Base-by-base conservation (phyloP, 2,888 invertebrate species). In the Glyphotaelius pellucidus region DNA sequence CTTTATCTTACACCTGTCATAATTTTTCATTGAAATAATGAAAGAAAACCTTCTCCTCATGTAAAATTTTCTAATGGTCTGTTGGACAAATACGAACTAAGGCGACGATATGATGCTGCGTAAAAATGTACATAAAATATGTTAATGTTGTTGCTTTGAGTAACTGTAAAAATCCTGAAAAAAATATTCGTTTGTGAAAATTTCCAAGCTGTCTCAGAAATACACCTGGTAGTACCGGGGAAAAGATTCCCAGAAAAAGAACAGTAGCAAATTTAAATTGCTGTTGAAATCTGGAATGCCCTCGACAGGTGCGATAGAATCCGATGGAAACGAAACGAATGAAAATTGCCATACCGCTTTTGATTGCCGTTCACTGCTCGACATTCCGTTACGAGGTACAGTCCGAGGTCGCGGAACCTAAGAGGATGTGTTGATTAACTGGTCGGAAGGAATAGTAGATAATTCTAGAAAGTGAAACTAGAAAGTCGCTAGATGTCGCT, bases 341-440 rank as follows among this genome's bases (percentile, higher is more conserved):
- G 88, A 67, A 88, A 88, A 67, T 88, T 32, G 67, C 88, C 52
- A 30, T 42, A 25, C 86, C 86, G 38, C 31, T 32, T 88, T 79
- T 88, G 88, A 88, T 88, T 88, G 88, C 67, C 67, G 67, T 67
- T 67, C 30, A 67, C 88, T 67, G 67, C 38, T 79, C 88, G 67
- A 31, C 88, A 88, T 52, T 88, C 79, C 88, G 67, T 11, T 67
- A n/a, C 25, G 67, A 67, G 67, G 25, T 67, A 67, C 15, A 19
- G 3, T 25, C n/a, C 9, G 67, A 67, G 67, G 67, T n/a, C 67
- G 0, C 9, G n/a, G 25, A 67, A 25, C n/a, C 67, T 25, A 7
- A 19, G 67, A 67, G 67, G 67, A 67, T 67, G 9, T 67, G 67
- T 67, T n/a, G 9, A 25, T 2, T 2, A 25, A 9, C 25, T 25